Evolutionary conservation across 2,797 vertebrate species (phyloP).

Genomic region (Huso huso): DNA sequence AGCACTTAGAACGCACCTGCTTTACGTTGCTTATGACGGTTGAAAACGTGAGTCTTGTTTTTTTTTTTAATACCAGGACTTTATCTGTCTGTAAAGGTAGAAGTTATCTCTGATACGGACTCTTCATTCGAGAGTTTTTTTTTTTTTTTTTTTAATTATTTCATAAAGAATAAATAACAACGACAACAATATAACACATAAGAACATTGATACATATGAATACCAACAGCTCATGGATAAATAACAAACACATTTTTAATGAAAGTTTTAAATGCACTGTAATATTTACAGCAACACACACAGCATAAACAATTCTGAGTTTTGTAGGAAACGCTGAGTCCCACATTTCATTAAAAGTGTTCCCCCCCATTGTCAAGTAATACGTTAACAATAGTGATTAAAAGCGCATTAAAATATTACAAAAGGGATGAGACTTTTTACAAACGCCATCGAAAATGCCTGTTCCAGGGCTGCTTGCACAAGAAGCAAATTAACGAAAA

Average conservation of each 20-base stretch:
- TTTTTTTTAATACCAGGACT: too few species aligned
- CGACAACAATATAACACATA: slow-evolving; percentile 61
- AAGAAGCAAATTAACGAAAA: too few species aligned
- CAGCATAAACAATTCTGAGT: slow-evolving; percentile 31
- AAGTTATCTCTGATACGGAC: too few species aligned
- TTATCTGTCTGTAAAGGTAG: too few species aligned
- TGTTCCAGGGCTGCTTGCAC: too few species aligned
- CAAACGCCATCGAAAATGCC: too few species aligned
- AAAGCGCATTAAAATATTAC: slow-evolving; percentile 4
- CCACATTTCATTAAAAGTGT: slow-evolving; percentile 11
- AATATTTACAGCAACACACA: slow-evolving; percentile 51
- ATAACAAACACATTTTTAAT: slow-evolving; percentile 54
- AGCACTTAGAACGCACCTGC: not conserved
- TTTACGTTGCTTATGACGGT: not conserved
- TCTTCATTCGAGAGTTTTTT: slow-evolving; percentile 32
- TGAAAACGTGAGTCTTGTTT: too few species aligned
- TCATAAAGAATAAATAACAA: slow-evolving; percentile 68
- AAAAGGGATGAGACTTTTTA: not conserved
- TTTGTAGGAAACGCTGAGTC: slow-evolving; percentile 17
- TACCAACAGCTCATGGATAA: slow-evolving; percentile 50
- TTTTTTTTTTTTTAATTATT: slow-evolving; percentile 35
- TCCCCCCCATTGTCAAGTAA: too few species aligned
- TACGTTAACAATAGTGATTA: not conserved
- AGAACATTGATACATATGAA: slow-evolving; percentile 65
- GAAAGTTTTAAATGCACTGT: slow-evolving; percentile 27